Base-by-base conservation (phyloP, 2,888 invertebrate species). In the Pollenia angustigena region DNA sequence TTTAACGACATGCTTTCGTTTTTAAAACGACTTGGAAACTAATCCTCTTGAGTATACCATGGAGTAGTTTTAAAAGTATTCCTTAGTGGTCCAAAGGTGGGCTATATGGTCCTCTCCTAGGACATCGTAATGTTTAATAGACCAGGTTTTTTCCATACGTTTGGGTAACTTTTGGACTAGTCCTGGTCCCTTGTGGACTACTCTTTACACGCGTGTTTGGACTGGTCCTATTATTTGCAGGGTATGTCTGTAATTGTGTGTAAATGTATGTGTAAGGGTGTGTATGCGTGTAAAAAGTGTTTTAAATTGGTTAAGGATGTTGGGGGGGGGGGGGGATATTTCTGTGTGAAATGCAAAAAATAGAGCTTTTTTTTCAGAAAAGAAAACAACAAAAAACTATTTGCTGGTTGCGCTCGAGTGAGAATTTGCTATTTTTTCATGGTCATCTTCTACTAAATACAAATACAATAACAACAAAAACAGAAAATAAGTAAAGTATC, bases 361-460 rank as follows among this genome's bases (percentile, higher is more conserved):
- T n/a, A 62, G 62, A 46, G 62, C 76, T 76, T 81, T 42, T 81
- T 42, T 81, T 72, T 81, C 50, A 76, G 40, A 62, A 54, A 66
- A 74, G 75, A 66, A 42, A 81, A 74, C 74, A 48, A 58, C 44
- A 52, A 80, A 81, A 58, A 42, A 75, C 42, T 72, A 84, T 86
- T 83, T 81, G 76, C n/a, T 87, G 80, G 86, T 68, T 87, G 76
- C 84, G 87, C 87, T 87, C 84, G 87, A 87, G 69, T 87, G 84
- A 84, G 81, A 87, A 84, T 87, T 87, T 84, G 87, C 81, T 84
- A 84, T 87, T 84, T 84, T 86, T 87, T 87, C 87, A 87, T 87
- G 87, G 84, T 87, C 87, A 87, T 81, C 84, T 87, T 84, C 72
- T 69, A 72, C 79, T 79, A 79, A 32, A 32, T 32, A 78, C 85